Conservation (phyloP, 2,797 vertebrate species). For the Poecilia velifera region DNA sequence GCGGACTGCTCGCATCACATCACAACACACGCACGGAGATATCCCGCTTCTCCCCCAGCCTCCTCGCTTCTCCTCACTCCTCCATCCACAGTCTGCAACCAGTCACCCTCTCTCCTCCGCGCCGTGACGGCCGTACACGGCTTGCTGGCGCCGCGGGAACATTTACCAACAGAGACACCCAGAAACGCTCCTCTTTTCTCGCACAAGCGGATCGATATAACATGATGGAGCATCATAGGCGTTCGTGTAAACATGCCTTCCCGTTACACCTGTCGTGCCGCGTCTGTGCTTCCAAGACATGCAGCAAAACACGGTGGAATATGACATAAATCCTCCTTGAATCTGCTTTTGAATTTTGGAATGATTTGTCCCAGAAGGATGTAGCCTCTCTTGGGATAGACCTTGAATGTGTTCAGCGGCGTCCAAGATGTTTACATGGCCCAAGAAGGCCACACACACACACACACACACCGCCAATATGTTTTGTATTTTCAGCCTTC, state of each 20-base stretch:
- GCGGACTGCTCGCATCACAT: constrained; percentile 73
- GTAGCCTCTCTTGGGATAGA: constrained; percentile 35
- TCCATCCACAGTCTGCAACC: constrained; percentile 44
- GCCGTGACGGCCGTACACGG: constrained; percentile 2
- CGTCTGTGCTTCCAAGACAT: constrained; percentile 16
- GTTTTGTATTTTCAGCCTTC: neutral
- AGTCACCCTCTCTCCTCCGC: constrained; percentile 51
- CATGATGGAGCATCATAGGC: constrained; percentile 45
- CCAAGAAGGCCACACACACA: constrained; percentile 6
- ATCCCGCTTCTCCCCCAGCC: neutral
- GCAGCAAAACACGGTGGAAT: constrained; percentile 45
- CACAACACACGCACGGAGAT: constrained; percentile 51
- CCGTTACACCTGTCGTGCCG: constrained; percentile 66
- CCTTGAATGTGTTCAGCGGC: neutral
- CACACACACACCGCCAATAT: neutral
- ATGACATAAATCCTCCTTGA: constrained; percentile 9
- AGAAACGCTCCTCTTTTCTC: constrained; percentile 10
- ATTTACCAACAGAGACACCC: constrained; percentile 24
- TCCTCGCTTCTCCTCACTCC: constrained; percentile 8
- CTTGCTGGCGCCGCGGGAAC: constrained; percentile 56
- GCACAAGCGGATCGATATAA: constrained; percentile 59
- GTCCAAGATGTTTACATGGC: constrained; percentile 1
- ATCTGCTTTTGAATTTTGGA: constrained; percentile 5
- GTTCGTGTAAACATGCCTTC: constrained; percentile 62
- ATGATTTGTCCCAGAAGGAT: constrained; percentile 18